phyloP scores from a whole-genome alignment of 2,888 invertebrate genomes.

The Hydrotaea diabolus region DNA sequence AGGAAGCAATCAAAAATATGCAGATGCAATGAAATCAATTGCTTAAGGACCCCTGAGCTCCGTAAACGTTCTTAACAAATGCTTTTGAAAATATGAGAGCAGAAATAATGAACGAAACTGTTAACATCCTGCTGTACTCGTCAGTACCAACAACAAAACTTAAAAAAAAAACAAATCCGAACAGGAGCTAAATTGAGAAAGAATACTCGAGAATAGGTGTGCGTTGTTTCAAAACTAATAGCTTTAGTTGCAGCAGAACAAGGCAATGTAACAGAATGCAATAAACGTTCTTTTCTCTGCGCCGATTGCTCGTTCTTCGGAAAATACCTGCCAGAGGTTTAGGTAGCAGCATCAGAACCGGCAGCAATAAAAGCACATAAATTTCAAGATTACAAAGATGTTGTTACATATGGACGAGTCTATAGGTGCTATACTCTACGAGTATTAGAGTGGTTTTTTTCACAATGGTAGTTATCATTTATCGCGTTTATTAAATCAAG shows the following conservation, averaged over 20 bases:
- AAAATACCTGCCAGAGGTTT: conserved; percentile 20
- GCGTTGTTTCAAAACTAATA: conserved; percentile 19
- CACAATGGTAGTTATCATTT: too few relatives aligned
- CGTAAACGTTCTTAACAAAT: neutral
- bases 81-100: conserved; percentile 19
- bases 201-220: neutral
- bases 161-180: neutral
- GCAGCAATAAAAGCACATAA: conserved; percentile 21
- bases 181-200: neutral
- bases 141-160: neutral
- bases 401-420: neutral
- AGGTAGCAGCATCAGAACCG: neutral
- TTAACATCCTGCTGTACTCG: conserved; percentile 13
- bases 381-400: conserved; percentile 12
- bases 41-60: conserved; percentile 1
- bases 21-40: conserved; percentile 19
- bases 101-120: conserved; percentile 28
- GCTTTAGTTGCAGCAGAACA: conserved; percentile 27
- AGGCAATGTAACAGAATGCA: conserved; percentile 27
- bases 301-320: neutral
- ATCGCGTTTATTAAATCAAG: too few relatives aligned
- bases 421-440: too few relatives aligned
- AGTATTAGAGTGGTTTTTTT: too few relatives aligned
- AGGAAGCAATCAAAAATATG: conserved; percentile 6
- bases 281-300: conserved; percentile 22